Base-by-base conservation (phyloP, 2,797 vertebrate species). In the Macropodus opercularis region DNA sequence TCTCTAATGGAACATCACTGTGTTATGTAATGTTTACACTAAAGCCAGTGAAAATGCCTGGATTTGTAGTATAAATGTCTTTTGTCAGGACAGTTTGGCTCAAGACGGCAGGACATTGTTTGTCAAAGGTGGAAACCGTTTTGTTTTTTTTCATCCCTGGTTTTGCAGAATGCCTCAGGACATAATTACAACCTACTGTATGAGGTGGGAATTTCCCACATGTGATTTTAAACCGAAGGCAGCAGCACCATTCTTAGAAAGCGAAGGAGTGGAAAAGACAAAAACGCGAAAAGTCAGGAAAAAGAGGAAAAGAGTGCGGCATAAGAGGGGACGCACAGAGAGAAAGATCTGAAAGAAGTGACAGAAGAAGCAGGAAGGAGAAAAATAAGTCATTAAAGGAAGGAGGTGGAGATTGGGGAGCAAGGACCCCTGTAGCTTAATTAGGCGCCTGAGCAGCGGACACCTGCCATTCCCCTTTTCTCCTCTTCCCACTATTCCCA, bases 151-250 rank as follows among this genome's bases (percentile, higher is more conserved):
- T 42, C 31, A 19, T 57, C 10, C 34, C 17, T 24, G 52, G 8
- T 76, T 72, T 54, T 55, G 61, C 49, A 77, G 75, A 83, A 80
- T 77, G 74, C 76, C 81, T 56, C 8, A 77, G 65, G 63, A 44
- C 55, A 71, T 80, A 87, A 89, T 87, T 85, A 81, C 31, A 19
- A 63, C 60, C 51, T 29, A 40, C 50, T 56, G 75, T 59, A 69
- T 21, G 3, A 48, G 61, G 9, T 53, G 69, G 71, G 76, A 73
- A 67, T 67, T 81, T 71, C 74, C 77, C 72, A 69, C 29, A 7
- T 61, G 42, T 31, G 27, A 47, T 54, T 69, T 43, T 48, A 52
- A 62, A 38, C 8, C 8, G 41, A 64, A 52, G 63, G 41, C 64
- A 53, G 26, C 47, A 53, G 26, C 47, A n/a, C 67, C 51, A 42